These are phyloP conservation scores for Heliconius hewitsoni DNA, from an alignment of 1,140 invertebrate species.

Conservation along the genomic window DNA sequence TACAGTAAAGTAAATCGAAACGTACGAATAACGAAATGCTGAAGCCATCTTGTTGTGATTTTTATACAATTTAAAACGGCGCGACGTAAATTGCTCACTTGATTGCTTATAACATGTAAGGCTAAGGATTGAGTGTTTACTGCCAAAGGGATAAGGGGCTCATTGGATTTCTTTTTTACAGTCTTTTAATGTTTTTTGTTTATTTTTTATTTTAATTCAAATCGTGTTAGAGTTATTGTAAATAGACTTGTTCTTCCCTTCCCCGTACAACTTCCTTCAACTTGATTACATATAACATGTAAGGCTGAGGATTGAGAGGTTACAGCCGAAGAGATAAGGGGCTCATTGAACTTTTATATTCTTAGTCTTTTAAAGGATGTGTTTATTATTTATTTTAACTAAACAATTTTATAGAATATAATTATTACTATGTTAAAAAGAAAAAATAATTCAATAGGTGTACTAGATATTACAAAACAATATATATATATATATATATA, in stretches of 20 bases:
- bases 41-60: slow-evolving; percentile 29
- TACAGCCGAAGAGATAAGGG: background rate
- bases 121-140: slow-evolving; percentile 9
- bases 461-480: too few species aligned
- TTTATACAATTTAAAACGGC: slow-evolving; percentile 44
- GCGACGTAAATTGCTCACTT: slow-evolving; percentile 41
- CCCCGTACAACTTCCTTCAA: background rate
- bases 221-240: background rate
- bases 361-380: background rate
- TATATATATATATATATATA: too few species aligned
- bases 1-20: slow-evolving; percentile 17
- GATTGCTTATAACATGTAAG: slow-evolving; percentile 23
- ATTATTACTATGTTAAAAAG: too few species aligned
- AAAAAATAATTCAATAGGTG: too few species aligned
- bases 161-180: background rate
- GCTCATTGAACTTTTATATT: background rate
- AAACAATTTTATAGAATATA: too few species aligned
- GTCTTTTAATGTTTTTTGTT: background rate
- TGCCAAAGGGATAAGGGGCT: background rate
- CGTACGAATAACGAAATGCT: background rate
- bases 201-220: background rate
- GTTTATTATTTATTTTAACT: too few species aligned
- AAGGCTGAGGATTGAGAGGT: background rate
- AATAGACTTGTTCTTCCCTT: too few species aligned
- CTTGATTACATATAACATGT: slow-evolving; percentile 21